Conservation (phyloP, 2,888 invertebrate genomes). For the Parochlus steinenii region DNA sequence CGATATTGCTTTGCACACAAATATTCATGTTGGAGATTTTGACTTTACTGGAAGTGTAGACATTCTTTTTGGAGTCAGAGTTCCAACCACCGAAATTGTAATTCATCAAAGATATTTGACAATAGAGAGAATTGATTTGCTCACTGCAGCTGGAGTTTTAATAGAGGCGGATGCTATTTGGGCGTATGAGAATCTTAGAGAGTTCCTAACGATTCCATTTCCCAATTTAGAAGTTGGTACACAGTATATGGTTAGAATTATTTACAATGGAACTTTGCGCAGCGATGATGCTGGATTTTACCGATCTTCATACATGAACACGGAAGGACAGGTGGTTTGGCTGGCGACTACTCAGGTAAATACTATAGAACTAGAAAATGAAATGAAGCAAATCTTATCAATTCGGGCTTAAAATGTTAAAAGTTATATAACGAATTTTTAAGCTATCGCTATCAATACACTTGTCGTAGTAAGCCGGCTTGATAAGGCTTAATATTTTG, state of each 20-base stretch:
- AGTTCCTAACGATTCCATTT: conserved; percentile 10
- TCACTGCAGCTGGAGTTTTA: neutral
- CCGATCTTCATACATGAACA: conserved; percentile 33
- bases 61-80: conserved; percentile 32
- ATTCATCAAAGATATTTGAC: conserved; percentile 37
- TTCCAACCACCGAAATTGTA: conserved; percentile 34
- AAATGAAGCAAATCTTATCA: too few relatives aligned
- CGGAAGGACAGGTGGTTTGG: conserved; percentile 25
- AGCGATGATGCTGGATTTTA: conserved; percentile 48
- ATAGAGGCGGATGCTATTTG: conserved; percentile 1
- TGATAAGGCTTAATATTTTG: too few relatives aligned
- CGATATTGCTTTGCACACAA: too few relatives aligned
- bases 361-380: too few relatives aligned
- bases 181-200: conserved; percentile 9
- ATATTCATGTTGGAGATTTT: conserved; percentile 20
- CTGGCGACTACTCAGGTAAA: conserved; percentile 56
- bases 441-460: too few relatives aligned
- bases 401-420: too few relatives aligned
- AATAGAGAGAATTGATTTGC: conserved; percentile 19
- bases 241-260: conserved; percentile 35
- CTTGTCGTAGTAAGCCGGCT: too few relatives aligned
- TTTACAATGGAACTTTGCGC: conserved; percentile 38
- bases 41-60: conserved; percentile 29
- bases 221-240: neutral
- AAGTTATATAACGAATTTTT: too few relatives aligned